A percentile compares a stretch with the other conserved stretches of the same genome.
Evolutionary conservation across 2,888 invertebrate species (phyloP).

Genomic region (Perizoma affinitatum): DNA sequence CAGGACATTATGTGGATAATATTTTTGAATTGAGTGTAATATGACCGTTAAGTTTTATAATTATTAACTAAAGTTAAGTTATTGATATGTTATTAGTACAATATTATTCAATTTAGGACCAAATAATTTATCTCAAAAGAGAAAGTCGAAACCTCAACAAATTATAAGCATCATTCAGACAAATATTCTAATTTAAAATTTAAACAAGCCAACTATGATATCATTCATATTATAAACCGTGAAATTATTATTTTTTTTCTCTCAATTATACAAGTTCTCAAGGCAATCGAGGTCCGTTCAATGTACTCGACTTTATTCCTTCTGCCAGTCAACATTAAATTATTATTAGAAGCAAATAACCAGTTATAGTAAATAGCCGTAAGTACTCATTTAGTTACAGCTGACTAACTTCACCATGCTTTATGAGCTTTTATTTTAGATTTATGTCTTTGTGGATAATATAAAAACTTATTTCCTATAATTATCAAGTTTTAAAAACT

Average conservation of each 20-base stretch:
- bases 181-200: conserved; percentile 16
- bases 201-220: conserved; percentile 37
- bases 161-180: neutral
- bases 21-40: too few species aligned
- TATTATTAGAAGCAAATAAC: conserved; percentile 49
- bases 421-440: conserved; percentile 12
- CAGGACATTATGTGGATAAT: too few species aligned
- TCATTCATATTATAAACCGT: conserved; percentile 40
- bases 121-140: too few species aligned
- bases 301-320: conserved; percentile 69
- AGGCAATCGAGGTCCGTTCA: conserved; percentile 74
- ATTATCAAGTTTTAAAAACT: too few species aligned
- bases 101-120: too few species aligned
- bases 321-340: conserved; percentile 45
- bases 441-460: neutral
- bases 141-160: neutral
- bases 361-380: conserved; percentile 44
- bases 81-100: too few species aligned
- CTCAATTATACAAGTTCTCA: conserved; percentile 62
- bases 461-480: too few species aligned
- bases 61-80: too few species aligned
- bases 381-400: conserved; percentile 24
- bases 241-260: conserved; percentile 46
- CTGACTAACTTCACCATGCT: conserved; percentile 16
- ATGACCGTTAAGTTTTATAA: too few species aligned